Percentiles rank a stretch among this genome's conserved stretches.
Evolutionary conservation across 2,888 invertebrate species (phyloP).

Genomic region (Cheilosia urbana): DNA sequence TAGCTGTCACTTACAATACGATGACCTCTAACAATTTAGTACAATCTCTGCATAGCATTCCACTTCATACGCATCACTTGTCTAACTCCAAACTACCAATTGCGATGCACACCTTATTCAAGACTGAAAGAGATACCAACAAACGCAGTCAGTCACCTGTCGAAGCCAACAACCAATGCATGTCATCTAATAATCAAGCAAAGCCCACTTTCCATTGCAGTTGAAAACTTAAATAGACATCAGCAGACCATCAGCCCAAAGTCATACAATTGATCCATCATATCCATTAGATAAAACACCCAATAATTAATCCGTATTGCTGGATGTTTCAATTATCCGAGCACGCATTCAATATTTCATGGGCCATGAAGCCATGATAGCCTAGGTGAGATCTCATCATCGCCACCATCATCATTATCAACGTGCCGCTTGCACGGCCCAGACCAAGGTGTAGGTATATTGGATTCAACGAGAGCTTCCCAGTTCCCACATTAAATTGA

Average conservation of each 20-base stretch:
- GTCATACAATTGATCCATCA: slow-evolving; percentile 74
- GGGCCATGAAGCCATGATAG: slow-evolving; percentile 45
- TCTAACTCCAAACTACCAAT: too few species aligned
- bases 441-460: slow-evolving; percentile 35
- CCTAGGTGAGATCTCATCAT: slow-evolving; percentile 62
- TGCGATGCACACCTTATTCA: too few species aligned
- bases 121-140: background rate
- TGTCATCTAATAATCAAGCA: slow-evolving; percentile 13
- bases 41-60: too few species aligned
- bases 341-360: slow-evolving; percentile 71
- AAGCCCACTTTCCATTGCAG: background rate
- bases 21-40: too few species aligned
- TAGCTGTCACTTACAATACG: too few species aligned
- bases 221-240: slow-evolving; percentile 57
- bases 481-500: slow-evolving; percentile 73
- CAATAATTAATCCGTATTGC: slow-evolving; percentile 68
- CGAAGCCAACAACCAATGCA: slow-evolving; percentile 40
- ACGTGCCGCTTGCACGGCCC: background rate
- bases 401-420: slow-evolving; percentile 17
- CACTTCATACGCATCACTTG: too few species aligned
- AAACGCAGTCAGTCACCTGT: slow-evolving; percentile 24
- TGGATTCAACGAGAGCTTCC: slow-evolving; percentile 23
- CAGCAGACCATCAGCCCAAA: slow-evolving; percentile 63
- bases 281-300: slow-evolving; percentile 71
- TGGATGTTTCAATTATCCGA: slow-evolving; percentile 70